A percentile compares a stretch with the other conserved stretches of the same genome.
These are phyloP conservation scores for Xestia c-nigrum DNA, from an alignment of 2,888 invertebrate species.

Conservation along the genomic window DNA sequence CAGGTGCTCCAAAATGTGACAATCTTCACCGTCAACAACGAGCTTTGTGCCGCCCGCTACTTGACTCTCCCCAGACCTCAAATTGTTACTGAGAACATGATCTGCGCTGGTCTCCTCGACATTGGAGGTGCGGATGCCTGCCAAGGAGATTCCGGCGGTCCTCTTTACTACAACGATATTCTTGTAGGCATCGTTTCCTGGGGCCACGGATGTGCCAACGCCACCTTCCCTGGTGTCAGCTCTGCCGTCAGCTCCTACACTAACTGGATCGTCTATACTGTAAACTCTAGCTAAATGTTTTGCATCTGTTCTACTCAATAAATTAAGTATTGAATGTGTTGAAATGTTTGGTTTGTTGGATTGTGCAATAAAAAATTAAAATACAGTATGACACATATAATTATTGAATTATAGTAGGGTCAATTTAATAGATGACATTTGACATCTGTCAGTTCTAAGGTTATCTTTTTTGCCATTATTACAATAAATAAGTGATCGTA, in stretches of 20 bases:
- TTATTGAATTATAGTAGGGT: too few species aligned
- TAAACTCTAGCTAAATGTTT: background rate
- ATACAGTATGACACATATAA: background rate
- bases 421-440: too few species aligned
- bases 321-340: constrained; percentile 6
- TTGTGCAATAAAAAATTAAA: background rate
- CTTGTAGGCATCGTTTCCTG: constrained; percentile 87
- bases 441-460: too few species aligned
- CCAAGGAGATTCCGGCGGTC: constrained; percentile 89
- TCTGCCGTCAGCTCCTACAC: constrained; percentile 79
- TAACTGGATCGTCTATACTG: constrained; percentile 73
- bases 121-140: constrained; percentile 78
- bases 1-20: constrained; percentile 40
- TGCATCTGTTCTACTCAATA: background rate
- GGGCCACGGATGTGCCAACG: constrained; percentile 86
- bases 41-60: constrained; percentile 47
- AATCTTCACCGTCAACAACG: constrained; percentile 48
- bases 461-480: too few species aligned
- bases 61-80: constrained; percentile 14
- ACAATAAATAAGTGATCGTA: too few species aligned
- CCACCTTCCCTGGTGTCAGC: constrained; percentile 86
- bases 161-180: constrained; percentile 79
- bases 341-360: background rate
- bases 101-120: constrained; percentile 78
- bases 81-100: constrained; percentile 78